Percentiles rank a stretch among this genome's conserved stretches.
Evolutionary conservation across 2,797 vertebrate species (phyloP).

Genomic region (Pipistrellus pipistrellus): DNA sequence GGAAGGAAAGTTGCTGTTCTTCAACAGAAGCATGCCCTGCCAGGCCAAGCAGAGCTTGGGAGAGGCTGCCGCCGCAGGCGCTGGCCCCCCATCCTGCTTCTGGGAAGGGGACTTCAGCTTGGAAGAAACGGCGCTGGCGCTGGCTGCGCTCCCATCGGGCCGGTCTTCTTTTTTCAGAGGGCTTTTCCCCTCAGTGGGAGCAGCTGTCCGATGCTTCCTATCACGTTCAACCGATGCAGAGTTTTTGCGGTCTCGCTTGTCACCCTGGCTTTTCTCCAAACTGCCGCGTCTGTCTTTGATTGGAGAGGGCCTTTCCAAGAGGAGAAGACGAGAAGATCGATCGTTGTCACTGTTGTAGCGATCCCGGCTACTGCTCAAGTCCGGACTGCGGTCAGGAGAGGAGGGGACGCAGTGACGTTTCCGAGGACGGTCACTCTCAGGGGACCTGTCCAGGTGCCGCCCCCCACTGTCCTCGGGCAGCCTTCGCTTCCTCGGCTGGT

Average conservation of each 20-base stretch:
- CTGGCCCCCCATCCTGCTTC: constrained; percentile 85
- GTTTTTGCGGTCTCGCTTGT: constrained; percentile 92
- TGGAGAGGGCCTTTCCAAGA: constrained; percentile 93
- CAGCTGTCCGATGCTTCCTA: constrained; percentile 87
- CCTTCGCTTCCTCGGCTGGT: constrained; percentile 94
- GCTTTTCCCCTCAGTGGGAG: constrained; percentile 90
- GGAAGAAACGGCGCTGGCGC: constrained; percentile 79
- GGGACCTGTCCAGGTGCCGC: constrained; percentile 95
- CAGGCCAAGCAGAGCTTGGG: constrained; percentile 95
- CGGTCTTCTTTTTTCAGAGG: constrained; percentile 91
- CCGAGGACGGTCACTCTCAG: constrained; percentile 95
- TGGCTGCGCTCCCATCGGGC: constrained; percentile 88
- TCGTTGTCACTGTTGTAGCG: constrained; percentile 96
- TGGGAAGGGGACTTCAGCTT: constrained; percentile 84
- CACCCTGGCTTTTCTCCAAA: constrained; percentile 91
- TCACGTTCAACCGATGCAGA: constrained; percentile 90
- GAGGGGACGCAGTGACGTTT: constrained; percentile 92
- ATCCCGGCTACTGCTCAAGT: constrained; percentile 94
- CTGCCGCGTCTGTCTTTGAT: constrained; percentile 92
- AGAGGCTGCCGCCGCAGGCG: constrained; percentile 88
- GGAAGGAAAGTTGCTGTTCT: constrained; percentile 99
- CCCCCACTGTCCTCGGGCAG: constrained; percentile 93
- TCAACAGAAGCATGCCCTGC: constrained; percentile 98
- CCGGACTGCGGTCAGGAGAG: constrained; percentile 94
- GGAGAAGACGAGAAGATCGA: constrained; percentile 90